Base-by-base conservation (phyloP, 1,140 invertebrate genomes). In the Bombus affinis region DNA sequence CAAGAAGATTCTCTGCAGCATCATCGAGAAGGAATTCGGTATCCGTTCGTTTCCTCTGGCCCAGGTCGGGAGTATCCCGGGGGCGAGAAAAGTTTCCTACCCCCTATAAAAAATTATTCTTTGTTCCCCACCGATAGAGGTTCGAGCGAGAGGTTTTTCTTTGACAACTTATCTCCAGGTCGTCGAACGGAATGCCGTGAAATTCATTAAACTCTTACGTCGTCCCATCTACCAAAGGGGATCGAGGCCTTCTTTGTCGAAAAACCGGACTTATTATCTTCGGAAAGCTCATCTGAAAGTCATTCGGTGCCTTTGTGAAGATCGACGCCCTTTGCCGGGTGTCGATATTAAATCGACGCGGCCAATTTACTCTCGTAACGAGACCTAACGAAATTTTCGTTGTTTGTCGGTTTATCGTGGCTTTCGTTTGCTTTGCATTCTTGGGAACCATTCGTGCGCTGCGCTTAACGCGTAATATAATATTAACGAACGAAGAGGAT, bases 131-230 rank as follows among this genome's bases (percentile, higher is more conserved):
- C 28, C 42, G 42, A n/a, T 32, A 6, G 39, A 44, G 28, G 15
- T 22, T 32, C 35, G 28, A 5, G 3, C 59, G 28, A 62, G 44
- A 25, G 66, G 15, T 77, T 66, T 71, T 35, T 44, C 76, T 71
- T 47, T 18, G 37, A 12, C 37, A 62, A 83, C 28, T 77, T 53
- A 83, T 83, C 71, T 72, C 42, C 39, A 32, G 28, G 59, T 18
- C 32, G 57, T 32, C 35, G 57, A 57, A 70, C 44, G 70, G 70
- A 88, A 70, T 44, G 47, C 42, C 78, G 39, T 28, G 62, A 88
- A 89, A 89, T 89, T 89, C 78, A 89, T 88, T 82, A 77, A 81
- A 77, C 18, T 62, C 83, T 78, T 74, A 47, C 44, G 59, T 74
- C 18, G 37, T 37, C 57, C 57, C 35, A 35, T 22, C 62, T 4